Evolutionary conservation across 2,797 vertebrate species (phyloP).

Genomic region (Darevskia nairensis): DNA sequence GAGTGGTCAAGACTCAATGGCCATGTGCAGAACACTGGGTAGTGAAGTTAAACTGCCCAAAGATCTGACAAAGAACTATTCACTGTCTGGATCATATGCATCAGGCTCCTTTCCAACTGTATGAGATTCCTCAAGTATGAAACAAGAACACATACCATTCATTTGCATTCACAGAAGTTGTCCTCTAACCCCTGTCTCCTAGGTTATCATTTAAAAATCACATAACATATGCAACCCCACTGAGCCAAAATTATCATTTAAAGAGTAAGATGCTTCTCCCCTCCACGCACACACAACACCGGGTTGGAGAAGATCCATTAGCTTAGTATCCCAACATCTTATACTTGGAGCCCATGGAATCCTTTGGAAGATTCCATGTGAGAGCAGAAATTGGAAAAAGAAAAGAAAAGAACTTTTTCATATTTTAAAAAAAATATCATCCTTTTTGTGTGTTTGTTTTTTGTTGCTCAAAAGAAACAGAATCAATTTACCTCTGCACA

Average conservation of each 20-base stretch:
- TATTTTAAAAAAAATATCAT: constrained; percentile 49
- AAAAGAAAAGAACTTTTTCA: constrained; percentile 55
- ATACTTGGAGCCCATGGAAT: constrained; percentile 72
- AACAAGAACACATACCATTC: background rate
- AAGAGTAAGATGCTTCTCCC: background rate
- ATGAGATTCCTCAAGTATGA: background rate
- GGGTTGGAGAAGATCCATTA: constrained; percentile 44
- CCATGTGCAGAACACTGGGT: background rate
- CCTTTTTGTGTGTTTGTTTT: constrained; percentile 47
- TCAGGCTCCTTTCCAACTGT: background rate
- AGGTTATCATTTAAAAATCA: constrained; percentile 50
- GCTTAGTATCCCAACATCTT: constrained; percentile 71
- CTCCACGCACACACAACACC: background rate
- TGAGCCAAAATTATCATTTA: constrained; percentile 59
- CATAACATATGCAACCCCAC: constrained; percentile 56
- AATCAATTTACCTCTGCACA: constrained; percentile 79
- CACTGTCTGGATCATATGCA: background rate
- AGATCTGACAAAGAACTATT: background rate
- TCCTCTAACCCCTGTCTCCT: background rate
- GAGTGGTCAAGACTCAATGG: background rate
- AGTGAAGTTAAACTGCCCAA: rapidly evolving
- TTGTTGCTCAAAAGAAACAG: constrained; percentile 68
- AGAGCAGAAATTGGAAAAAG: constrained; percentile 67
- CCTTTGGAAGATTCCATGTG: constrained; percentile 60
- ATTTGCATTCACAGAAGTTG: constrained; percentile 43